Percentiles rank a stretch among this genome's conserved stretches.
Evolutionary conservation across 1,140 invertebrate genomes (phyloP).

Genomic region (Belonocnema kinseyi): DNA sequence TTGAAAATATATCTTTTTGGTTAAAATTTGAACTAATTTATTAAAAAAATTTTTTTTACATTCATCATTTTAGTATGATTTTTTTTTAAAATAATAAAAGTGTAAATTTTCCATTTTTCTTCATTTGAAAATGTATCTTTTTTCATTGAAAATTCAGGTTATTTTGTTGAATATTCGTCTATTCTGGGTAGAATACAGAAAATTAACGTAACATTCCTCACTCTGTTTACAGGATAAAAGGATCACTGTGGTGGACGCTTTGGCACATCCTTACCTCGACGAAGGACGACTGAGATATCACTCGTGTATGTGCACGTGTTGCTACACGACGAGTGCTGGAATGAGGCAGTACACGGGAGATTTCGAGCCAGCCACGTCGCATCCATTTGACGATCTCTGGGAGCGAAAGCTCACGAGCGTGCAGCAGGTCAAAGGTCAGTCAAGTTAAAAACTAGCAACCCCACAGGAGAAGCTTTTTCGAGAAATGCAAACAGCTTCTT

Average conservation of each 20-base stretch:
- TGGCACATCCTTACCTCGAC: slow-evolving; percentile 97
- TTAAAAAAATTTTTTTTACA: no score
- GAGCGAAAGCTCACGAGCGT: slow-evolving; percentile 94
- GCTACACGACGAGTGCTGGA: slow-evolving; percentile 85
- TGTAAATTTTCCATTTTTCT: no score
- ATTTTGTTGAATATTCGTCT: not conserved
- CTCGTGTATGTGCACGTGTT: slow-evolving; percentile 99
- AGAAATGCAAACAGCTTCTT: not conserved
- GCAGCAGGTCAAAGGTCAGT: slow-evolving; percentile 94
- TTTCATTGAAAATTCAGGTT: no score
- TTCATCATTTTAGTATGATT: no score
- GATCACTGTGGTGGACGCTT: slow-evolving; percentile 94
- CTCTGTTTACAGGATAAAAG: slow-evolving; percentile 85
- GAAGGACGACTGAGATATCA: slow-evolving; percentile 98
- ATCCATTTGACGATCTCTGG: slow-evolving; percentile 95
- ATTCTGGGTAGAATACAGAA: not conserved
- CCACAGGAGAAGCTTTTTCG: slow-evolving; percentile 14
- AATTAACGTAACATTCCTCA: not conserved
- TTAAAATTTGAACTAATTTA: no score
- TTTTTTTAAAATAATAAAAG: no score
- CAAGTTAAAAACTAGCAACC: slow-evolving; percentile 42
- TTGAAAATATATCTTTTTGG: no score
- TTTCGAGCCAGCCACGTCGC: slow-evolving; percentile 93
- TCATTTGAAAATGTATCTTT: no score
- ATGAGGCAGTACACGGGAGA: slow-evolving; percentile 93